These are phyloP conservation scores for Sesia bembeciformis DNA, from an alignment of 2,888 invertebrate genomes.

Conservation along the genomic window DNA sequence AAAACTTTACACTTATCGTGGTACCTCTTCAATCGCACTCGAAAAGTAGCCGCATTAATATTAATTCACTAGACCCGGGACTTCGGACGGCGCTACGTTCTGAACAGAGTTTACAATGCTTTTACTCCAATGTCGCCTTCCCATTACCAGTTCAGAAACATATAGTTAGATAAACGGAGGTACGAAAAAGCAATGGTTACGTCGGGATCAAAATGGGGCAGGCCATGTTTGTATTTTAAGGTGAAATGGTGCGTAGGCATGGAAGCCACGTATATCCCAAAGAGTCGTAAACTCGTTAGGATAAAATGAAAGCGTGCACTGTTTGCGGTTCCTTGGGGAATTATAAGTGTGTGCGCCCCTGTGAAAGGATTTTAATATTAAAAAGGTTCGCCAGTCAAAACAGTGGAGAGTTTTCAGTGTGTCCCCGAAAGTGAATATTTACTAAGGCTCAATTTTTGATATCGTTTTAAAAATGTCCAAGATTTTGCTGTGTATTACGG, in stretches of 20 bases:
- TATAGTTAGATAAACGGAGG: background rate
- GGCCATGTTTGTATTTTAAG: background rate
- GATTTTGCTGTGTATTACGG: background rate
- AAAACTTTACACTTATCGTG: slow-evolving; percentile 10
- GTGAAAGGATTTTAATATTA: slow-evolving; percentile 26
- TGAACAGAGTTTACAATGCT: background rate
- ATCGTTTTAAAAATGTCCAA: background rate
- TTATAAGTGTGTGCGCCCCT: slow-evolving; percentile 13
- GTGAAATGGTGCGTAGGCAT: slow-evolving; percentile 1
- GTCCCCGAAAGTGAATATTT: slow-evolving; percentile 12
- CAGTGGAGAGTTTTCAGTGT: slow-evolving; percentile 8
- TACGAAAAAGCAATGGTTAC: background rate
- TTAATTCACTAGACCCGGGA: slow-evolving; percentile 11
- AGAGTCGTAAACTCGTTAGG: slow-evolving; percentile 19
- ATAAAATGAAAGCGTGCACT: slow-evolving; percentile 16
- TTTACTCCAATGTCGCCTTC: background rate
- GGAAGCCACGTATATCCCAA: slow-evolving; percentile 14
- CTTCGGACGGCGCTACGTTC: slow-evolving; percentile 1
- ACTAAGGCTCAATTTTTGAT: slow-evolving; percentile 10
- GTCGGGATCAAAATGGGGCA: background rate
- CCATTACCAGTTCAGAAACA: background rate
- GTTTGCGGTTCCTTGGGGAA: slow-evolving; percentile 16
- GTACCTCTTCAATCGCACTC: slow-evolving; percentile 8
- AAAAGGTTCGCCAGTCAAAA: slow-evolving; percentile 18
- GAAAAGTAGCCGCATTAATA: slow-evolving; percentile 16